These are phyloP conservation scores for Dendrocopos noguchii DNA, from an alignment of 2,113 vertebrate genomes.

Conservation along the genomic window DNA sequence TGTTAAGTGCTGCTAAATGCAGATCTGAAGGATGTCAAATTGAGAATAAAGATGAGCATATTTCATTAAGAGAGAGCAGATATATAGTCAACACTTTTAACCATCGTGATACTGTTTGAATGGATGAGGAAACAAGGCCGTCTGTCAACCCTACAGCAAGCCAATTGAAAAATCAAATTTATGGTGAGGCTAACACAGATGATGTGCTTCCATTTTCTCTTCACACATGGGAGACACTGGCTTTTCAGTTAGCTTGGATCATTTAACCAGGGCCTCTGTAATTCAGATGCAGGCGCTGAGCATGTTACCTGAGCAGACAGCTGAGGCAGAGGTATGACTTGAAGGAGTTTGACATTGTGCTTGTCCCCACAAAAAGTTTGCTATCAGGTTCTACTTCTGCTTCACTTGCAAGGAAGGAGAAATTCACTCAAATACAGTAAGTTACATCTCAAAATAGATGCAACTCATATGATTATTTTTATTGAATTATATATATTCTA, in stretches of 20 bases:
- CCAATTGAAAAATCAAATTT: not conserved
- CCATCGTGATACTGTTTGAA: not conserved
- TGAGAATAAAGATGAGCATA: not conserved
- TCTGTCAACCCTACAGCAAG: not conserved
- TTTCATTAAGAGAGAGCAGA: not conserved
- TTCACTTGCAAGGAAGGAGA: not conserved
- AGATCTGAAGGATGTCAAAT: not conserved
- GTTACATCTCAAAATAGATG: not conserved
- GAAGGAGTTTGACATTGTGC: not conserved
- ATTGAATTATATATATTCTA: not conserved
- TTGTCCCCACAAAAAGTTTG: not conserved
- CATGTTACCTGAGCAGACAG: not conserved
- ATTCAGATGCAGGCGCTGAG: not conserved
- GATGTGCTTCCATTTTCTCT: not conserved
- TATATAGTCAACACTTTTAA: not conserved
- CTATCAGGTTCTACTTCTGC: not conserved
- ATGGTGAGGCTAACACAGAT: not conserved
- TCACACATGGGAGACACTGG: slow-evolving; percentile 24
- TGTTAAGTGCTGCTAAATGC: not conserved
- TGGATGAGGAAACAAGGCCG: not conserved
- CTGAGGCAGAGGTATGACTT: rapidly evolving
- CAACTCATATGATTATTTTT: not conserved
- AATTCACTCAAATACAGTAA: not conserved
- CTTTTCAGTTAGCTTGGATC: slow-evolving; percentile 31
- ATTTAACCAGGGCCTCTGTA: not conserved